Evolutionary conservation across 2,797 vertebrate species (phyloP), one percentile per base, ranked within the genome.

Genomic region (Catostomus latipinnis): DNA sequence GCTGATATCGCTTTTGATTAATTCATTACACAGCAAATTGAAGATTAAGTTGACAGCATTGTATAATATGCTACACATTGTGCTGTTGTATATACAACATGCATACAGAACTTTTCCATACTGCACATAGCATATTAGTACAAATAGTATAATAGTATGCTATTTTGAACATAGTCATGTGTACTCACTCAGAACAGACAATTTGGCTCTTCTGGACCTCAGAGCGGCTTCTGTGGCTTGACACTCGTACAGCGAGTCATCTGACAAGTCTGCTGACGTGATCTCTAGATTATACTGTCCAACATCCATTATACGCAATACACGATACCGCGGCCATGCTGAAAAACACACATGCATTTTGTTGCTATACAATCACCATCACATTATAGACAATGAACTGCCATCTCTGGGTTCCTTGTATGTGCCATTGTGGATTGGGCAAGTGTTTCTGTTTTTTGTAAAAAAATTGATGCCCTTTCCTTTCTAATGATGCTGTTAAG

Each of bases 201-300:
- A 95, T 68, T 94, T 95, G 71, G 97, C 97, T 14, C 94, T 90
- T 78, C 96, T 92, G 34, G 97, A 98, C 14, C 97, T 94, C 83
- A 98, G 93, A 1, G 97, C 97, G 0, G 96, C 97, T 90, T 98
- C 97, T 0, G 97, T 98, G 83, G 97, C 97, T 89, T 99, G 97
- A 90, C 97, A 98, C 91, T 99, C 97, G 0, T 97, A 99, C 52
- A 94, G 90, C 1, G 97, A 97, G 61, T 98, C 97, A 14, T 99
- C 97, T 0, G 96, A 95, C 52, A 99, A 94, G 83, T 97, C 95
- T 0, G 97, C 93, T 0, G 94, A 90, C 5, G 90, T 93, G 90
- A 99, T 97, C 93, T 99, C 96, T 93, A 98, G 88, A 92, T 98
- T 97, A 92, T 96, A 97, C 88, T 97, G 96, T 1, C 97, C 97